Base-by-base conservation (phyloP, 2,888 invertebrate genomes). In the Baccha elongata region DNA sequence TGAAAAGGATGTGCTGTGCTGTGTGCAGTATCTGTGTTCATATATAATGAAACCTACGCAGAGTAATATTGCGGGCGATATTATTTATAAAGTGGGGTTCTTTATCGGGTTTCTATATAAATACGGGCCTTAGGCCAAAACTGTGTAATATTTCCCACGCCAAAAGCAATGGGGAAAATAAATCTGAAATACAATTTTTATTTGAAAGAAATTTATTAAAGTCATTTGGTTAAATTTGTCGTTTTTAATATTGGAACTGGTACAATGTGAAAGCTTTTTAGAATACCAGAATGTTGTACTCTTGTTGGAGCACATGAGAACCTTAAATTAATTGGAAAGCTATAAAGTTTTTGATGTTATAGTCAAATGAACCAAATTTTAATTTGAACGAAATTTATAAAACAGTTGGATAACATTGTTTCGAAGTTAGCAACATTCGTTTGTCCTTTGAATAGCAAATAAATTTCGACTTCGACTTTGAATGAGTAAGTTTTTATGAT, bases 1-100 rank as follows among this genome's bases (percentile, higher is more conserved):
- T 58, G 42, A 65, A 72, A 67, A 65, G 19, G 58, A 42, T 60
- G n/a, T 72, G n/a, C n/a, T n/a, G 32, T 46, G 37, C 7, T 37
- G 1, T 60, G 46, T 50, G 40, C 1, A 17, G 23, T 8, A 58
- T 35, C n/a, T 37, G 58, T 4, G 8, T 1, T 32, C 3, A 32
- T 58, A 23, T n/a, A n/a, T n/a, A n/a, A n/a, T 19, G 35, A 23
- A 15, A 11, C 48, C 60, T 37, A 52, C 37, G 64, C 35, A 62
- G 62, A 64, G 44, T 48, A 40, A 68, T 73, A 64, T 11, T 53
- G 40, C 26, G 37, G 50, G 17, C 35, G 32, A 46, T 32, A 15
- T 23, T 32, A 8, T 5, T 3, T 23, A 8, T 8, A 32, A 55
- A 35, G 29, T 19, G 11, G 32, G 10, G 8, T 42, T 37, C 13